Base-by-base conservation (phyloP, 2,888 invertebrate species). In the Acronicta aceris region DNA sequence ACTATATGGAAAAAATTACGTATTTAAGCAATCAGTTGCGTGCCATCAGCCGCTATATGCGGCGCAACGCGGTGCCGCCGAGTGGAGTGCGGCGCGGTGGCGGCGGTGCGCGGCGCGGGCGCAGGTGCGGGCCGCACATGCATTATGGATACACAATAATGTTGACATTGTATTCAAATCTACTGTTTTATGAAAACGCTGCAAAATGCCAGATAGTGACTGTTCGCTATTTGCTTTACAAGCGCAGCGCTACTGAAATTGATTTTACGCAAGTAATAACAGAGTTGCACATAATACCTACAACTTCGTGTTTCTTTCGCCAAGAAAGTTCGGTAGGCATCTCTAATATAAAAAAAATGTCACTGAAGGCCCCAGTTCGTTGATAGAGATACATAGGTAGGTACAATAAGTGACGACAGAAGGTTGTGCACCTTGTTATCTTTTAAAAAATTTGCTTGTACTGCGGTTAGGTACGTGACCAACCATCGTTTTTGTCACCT, bases 101-200 rank as follows among this genome's bases (percentile, higher is more conserved):
- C n/a, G n/a, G n/a, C n/a, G n/a, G n/a, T n/a, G n/a, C n/a, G 12
- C 33, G 58, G 49, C 63, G 65, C 65, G 62, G 71, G 75, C 64
- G 68, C 74, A 57, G 54, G 36, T 21, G 54, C 58, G 48, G 40
- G 27, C 41, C 36, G 51, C 62, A 33, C 54, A 73, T 79, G 77
- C 65, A 78, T 78, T 74, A 79, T 78, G 69, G 64, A 78, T 66
- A 56, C 63, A 67, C 65, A 73, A 68, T 68, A 73, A 69, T 62
- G 68, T 62, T 76, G 71, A 76, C 65, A 78, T 78, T 78, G 78
- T 78, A 78, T 78, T 78, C 76, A 78, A 78, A 78, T 78, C 25
- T 33, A 15, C 61, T 65, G 74, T 65, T 72, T 78, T 72, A 69
- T 74, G 79, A 64, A 72, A 79, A 71, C 58, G 43, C 71, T 50